Base-by-base conservation (phyloP, 2,888 invertebrate species). In the Syrphus vitripennis region DNA sequence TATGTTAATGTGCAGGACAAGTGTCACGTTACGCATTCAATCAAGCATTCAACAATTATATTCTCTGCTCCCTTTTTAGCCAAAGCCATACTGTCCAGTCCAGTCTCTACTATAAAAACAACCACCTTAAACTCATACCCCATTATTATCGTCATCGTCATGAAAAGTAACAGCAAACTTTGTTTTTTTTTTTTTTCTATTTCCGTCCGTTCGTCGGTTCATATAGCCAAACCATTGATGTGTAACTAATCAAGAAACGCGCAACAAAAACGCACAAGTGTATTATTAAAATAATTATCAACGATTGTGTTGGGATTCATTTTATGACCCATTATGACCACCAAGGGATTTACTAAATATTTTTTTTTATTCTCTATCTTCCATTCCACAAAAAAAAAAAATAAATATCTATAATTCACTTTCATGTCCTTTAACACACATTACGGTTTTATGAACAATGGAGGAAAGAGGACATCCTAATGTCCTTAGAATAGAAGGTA, bases 241-340 rank as follows among this genome's bases (percentile, higher is more conserved):
- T 86, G 82, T 86, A 86, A 86, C 86, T 86, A 86, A 86, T 86
- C 86, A 86, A 86, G 69, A 50, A 86, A 77, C 57, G 42, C 83
- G 57, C 57, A 77, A 37, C 42, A 67, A 48, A 50, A 83, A 81
- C 76, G 86, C 86, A 82, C 86, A 86, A 86, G 86, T 86, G 86
- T 86, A 86, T 86, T 86, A 82, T 86, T 86, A 86, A 74, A 86
- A 86, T 78, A 86, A 86, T 86, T 86, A 86, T 86, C 82, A 78
- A 86, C 82, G 86, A 86, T 86, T 86, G 86, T 86, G 82, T 86
- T 86, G 86, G n/a, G 86, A 86, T 78, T 86, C 86, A 87, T 87
- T 87, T 87, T 87, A 87, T 87, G 87, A 87, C 70, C 87, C 87
- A 87, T 87, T 87, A 87, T 87, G 87, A 83, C 87, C 87, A 67